Evolutionary conservation across 2,888 invertebrate genomes (phyloP), one percentile per base, ranked within the genome.

Genomic region (Drosophila hamatofila): DNA sequence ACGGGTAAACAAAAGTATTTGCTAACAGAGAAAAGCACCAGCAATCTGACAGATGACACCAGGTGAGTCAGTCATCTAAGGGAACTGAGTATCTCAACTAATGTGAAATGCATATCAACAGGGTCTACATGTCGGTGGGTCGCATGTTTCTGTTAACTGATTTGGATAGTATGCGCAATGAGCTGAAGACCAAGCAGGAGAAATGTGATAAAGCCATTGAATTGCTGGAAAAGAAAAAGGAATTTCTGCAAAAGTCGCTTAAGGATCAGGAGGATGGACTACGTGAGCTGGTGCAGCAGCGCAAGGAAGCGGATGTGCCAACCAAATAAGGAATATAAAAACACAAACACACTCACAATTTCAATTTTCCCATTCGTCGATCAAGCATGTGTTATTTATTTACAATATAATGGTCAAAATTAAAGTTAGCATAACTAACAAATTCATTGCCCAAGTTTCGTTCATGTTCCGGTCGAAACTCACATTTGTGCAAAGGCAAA

Each of bases 361-460:
- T 27, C 41, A 23, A 57, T 51, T 48, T 48, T 37, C 18, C 21
- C 46, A 59, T n/a, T 56, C 33, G 37, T 21, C n/a, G 21, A 54
- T 42, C 54, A 48, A 58, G n/a, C 25, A 39, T 57, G 52, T 51
- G 59, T 73, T 90, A 88, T 85, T 90, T 86, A 88, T 78, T 84
- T 66, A 78, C 74, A 90, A 88, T 80, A 78, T 83, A 87, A 66
- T 88, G 76, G 69, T 96, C 96, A 72, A 96, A 94, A 92, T 96
- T 94, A 93, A 97, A 98, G 94, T 98, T 98, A 49, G 97, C 95
- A 93, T 95, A 99, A 93, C 98, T 98, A 54, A 95, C 95, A 93
- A 99, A 99, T 92, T 97, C 97, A 93, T 99, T 99, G 0, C 96
- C 97, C 89, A 99, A 94, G 93, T 98, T 98, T 83, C 97, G 97